phyloP scores from a whole-genome alignment of 2,888 invertebrate genomes.

The Hydriomena furcata region DNA sequence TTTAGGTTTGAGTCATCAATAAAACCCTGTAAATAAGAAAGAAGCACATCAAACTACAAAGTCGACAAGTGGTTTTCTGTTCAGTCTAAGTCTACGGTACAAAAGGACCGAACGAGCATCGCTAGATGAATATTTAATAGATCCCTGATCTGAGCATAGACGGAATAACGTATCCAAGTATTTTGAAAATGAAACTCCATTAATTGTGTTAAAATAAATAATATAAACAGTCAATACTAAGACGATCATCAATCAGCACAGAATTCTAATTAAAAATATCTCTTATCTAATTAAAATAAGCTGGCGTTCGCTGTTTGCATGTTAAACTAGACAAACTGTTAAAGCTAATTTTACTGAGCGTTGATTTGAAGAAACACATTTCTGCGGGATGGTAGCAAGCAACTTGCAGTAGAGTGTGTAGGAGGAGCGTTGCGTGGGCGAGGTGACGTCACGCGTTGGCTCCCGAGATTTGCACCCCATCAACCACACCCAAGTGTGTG shows the following conservation, averaged over 20 bases:
- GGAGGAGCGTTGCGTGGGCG: constrained; percentile 18
- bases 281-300: too few relatives aligned
- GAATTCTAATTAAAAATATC: too few relatives aligned
- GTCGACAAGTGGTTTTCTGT: constrained; percentile 1
- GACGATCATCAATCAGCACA: too few relatives aligned
- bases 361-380: background rate
- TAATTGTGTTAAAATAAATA: too few relatives aligned
- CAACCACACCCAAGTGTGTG: constrained; percentile 8
- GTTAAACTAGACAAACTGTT: too few relatives aligned
- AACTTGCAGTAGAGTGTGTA: constrained; percentile 5
- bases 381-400: background rate
- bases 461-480: constrained; percentile 1
- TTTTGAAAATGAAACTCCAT: too few relatives aligned
- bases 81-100: background rate
- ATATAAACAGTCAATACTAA: too few relatives aligned
- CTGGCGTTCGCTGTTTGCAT: too few relatives aligned
- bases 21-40: constrained; percentile 10
- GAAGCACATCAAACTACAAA: constrained; percentile 8
- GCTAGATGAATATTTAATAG: constrained; percentile 22
- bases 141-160: constrained; percentile 10
- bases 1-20: constrained; percentile 1
- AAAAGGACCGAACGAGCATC: constrained; percentile 8
- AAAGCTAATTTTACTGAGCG: background rate
- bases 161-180: too few relatives aligned
- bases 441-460: constrained; percentile 22